Evolutionary conservation across 1,140 invertebrate species (phyloP), one percentile per base, ranked within the genome.

Genomic region (Thaumatotibia leucotreta): DNA sequence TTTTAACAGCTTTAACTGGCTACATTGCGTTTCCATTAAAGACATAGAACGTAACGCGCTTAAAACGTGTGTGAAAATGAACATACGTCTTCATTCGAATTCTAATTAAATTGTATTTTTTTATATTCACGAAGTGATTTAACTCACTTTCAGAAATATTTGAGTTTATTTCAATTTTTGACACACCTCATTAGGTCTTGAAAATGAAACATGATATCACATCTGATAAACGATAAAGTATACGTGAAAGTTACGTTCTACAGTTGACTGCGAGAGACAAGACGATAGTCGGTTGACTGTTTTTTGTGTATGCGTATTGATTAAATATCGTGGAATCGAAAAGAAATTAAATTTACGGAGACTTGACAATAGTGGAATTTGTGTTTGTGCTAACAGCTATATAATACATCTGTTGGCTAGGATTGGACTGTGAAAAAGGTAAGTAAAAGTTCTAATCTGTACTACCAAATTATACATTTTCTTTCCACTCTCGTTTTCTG

Each of bases 271-370:
- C 68, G 64, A 63, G 67, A 69, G 24, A 70, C 68, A 61, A 67
- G 27, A 65, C 66, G 65, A 23, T 67, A 54, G 67, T 75, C 66
- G 68, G 70, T 65, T 52, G 63, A 70, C 67, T 65, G 69, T 68
- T 72, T 72, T 74, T 72, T 75, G 65, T 75, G 70, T 72, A 75
- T 72, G 52, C 52, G 52, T 58, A 58, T 58, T 58, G 52, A 58
- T 58, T 58, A n/a, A n/a, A n/a, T n/a, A 58, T 58, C 52, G 52
- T 24, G 27, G 52, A 58, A 58, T 58, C 27, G 10, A n/a, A 58
- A 58, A 58, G 52, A 58, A 58, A 58, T 58, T 27, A 58, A n/a
- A 31, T 58, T 58, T 27, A 45, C 39, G 39, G 17, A 20, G 39
- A 45, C 39, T 45, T 45, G 20, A 45, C 17, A 45, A 45, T 45